Base-by-base conservation (phyloP, 2,888 invertebrate genomes). In the Acronicta psi region DNA sequence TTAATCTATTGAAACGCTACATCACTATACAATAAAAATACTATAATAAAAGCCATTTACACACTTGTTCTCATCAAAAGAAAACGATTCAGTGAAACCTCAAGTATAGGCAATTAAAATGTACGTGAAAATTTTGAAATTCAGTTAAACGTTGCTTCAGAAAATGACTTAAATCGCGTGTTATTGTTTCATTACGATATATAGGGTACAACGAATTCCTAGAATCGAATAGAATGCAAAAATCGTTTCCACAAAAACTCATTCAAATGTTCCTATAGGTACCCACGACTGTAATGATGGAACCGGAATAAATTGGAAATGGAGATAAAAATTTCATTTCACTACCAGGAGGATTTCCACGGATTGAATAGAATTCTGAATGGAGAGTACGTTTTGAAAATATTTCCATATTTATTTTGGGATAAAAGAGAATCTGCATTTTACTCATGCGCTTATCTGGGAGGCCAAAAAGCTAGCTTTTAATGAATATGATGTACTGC, bases 291-390 rank as follows among this genome's bases (percentile, higher is more conserved):
- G 37, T 59, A 69, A 73, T 58, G 59, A 61, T 25, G 41, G 23
- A 20, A 14, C 17, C 36, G 13, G 57, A 59, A 69, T 58, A 62
- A 72, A 69, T 69, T 62, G 61, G 25, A 53, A 62, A 65, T 59
- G 52, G 61, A 49, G 55, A 73, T 69, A 43, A 29, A 69, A 66
- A 59, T 55, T 45, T 59, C 58, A 66, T 56, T 63, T 52, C 43
- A 53, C 20, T 42, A 14, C 23, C 14, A 43, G 41, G 55, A 53
- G 29, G 38, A 51, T 61, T 65, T 49, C 50, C 43, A 41, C 43
- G 51, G 41, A 42, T 43, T 59, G 46, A 58, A 69, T 45, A 36
- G 37, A 45, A 55, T 42, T 43, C 29, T 34, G 46, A 69, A 69
- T 59, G 36, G 18, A 37, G 46, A 42, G 45, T 18, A 52, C 20